Conservation (phyloP, 2,113 vertebrate genomes). For the Myrmophylax atrothorax region DNA sequence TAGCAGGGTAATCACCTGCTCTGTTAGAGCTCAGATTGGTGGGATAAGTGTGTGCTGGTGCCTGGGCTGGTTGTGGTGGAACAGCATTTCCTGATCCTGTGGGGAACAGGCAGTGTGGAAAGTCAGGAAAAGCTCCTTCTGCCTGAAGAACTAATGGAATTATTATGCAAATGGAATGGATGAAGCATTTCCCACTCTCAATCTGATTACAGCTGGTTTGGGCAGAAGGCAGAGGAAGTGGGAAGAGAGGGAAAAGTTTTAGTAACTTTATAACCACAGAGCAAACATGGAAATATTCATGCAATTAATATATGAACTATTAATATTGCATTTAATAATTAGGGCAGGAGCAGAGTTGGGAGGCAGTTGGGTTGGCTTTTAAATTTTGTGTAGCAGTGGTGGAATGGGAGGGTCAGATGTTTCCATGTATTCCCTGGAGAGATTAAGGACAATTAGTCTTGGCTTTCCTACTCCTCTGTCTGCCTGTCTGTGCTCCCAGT, state of each 20-base stretch:
- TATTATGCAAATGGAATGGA: slow-evolving; percentile 20
- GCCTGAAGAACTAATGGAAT: slow-evolving; percentile 28
- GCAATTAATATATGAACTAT: background rate
- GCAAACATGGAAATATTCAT: slow-evolving; percentile 10
- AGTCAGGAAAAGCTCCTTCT: slow-evolving; percentile 61
- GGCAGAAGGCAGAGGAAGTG: slow-evolving; percentile 16
- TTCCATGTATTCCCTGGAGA: background rate
- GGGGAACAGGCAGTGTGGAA: slow-evolving; percentile 42
- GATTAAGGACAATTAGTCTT: background rate
- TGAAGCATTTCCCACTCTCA: slow-evolving; percentile 38
- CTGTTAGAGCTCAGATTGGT: background rate
- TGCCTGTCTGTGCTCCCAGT: background rate
- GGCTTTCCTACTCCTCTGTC: background rate
- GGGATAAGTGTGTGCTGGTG: background rate
- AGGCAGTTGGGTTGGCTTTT: background rate
- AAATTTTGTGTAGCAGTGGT: background rate
- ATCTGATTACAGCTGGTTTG: slow-evolving; percentile 27
- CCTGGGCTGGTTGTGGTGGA: background rate
- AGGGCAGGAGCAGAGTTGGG: background rate
- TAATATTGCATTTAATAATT: background rate
- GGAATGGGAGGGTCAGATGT: background rate
- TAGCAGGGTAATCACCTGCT: slow-evolving; percentile 28
- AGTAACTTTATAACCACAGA: background rate
- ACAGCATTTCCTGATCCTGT: slow-evolving; percentile 40
- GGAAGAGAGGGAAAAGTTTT: background rate